Evolutionary conservation across 2,113 vertebrate species (phyloP).

Genomic region (Garra rufa): DNA sequence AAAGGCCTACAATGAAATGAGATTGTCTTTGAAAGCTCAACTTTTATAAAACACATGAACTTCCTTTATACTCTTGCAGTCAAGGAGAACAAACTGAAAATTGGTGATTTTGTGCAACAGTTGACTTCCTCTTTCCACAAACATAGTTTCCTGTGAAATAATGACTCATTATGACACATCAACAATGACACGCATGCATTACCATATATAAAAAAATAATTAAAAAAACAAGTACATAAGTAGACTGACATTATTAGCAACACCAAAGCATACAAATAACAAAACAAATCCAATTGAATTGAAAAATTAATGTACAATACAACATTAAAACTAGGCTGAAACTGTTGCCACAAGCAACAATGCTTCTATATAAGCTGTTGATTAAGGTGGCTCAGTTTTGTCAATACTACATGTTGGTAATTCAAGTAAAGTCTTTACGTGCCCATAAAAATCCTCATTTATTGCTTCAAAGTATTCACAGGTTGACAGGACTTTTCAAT

Average conservation of each 20-base stretch:
- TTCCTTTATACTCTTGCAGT: neutral
- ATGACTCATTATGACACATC: neutral
- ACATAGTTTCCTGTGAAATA: conserved; percentile 2
- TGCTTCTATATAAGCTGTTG: neutral
- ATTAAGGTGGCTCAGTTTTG: neutral
- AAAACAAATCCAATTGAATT: neutral
- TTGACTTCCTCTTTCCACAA: conserved; percentile 16
- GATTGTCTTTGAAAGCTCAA: neutral
- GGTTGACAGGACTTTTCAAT: neutral
- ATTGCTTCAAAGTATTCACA: conserved; percentile 21
- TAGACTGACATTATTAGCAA: neutral
- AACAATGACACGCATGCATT: neutral
- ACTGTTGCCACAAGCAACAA: neutral
- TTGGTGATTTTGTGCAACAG: neutral
- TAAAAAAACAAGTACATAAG: neutral
- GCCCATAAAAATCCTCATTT: neutral
- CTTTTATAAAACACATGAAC: neutral
- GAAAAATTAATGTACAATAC: neutral
- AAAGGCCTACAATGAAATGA: neutral
- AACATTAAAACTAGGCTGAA: neutral
- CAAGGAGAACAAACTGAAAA: neutral
- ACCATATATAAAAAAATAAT: neutral
- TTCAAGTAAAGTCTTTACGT: neutral
- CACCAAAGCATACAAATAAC: neutral
- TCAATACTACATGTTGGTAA: conserved; percentile 1